Evolutionary conservation across 2,888 invertebrate species (phyloP), one percentile per base, ranked within the genome.

Genomic region (Abrostola tripartita): DNA sequence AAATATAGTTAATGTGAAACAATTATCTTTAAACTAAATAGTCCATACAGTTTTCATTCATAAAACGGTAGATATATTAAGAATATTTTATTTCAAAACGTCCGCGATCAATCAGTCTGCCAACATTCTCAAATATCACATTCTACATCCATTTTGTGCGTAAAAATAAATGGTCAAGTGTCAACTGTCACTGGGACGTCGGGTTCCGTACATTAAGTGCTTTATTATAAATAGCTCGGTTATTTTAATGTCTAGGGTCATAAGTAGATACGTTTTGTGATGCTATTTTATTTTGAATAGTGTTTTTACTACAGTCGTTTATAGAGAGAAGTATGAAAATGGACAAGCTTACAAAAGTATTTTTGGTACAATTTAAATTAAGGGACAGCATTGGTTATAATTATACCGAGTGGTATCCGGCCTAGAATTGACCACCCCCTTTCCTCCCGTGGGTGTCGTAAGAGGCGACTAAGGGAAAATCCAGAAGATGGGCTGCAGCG

Each of bases 91-190:
- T 74, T 71, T 71, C 68, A 59, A 70, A 68, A 72, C 40, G 70
- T 77, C 61, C 36, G 68, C 72, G 53, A 77, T 79, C 73, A 71
- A 69, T 72, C 78, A 74, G 59, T 38, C 68, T 63, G 63, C 52
- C 75, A 64, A 66, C 68, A 63, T 65, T 79, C 71, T 79, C 80
- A 68, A 75, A 73, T 77, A 73, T 73, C 79, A 74, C 69, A 63
- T 63, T 55, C 61, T 64, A 54, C 57, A 68, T 68, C 38, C 52
- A 66, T 63, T 56, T 65, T 66, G 56, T 55, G 50, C 44, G 65
- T 72, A 66, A 68, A 79, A 73, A 80, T 71, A 75, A 59, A 73
- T 52, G n/a, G 68, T 5, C 44, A 69, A 73, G 66, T 36, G 64
- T 37, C 52, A 54, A 11, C 54, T 42, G 24, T 49, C 5, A 4